Base-by-base conservation (phyloP, 2,888 invertebrate species). In the Cenopis cana region DNA sequence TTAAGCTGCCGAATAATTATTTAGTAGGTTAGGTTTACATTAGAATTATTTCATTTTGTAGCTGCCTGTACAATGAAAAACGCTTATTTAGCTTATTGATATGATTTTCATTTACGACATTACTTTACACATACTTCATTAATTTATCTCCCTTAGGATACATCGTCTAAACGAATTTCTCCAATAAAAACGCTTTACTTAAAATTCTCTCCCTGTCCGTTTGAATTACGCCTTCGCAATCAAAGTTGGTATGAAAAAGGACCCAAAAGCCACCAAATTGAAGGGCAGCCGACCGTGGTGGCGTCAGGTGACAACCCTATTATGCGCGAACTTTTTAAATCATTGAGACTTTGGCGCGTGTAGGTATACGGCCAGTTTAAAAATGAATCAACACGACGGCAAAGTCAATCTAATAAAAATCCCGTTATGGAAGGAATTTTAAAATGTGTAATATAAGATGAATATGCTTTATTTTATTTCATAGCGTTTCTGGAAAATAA, bases 191-290 rank as follows among this genome's bases (percentile, higher is more conserved):
- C 76, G 75, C 69, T 79, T 80, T 81, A 79, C 81, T 88, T 86
- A 84, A 81, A 79, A 89, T 89, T 88, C 89, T 72, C 56, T 70
- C 68, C 76, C 83, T 85, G 86, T 85, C 78, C 80, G 80, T 80
- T 78, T 77, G 74, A 74, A 72, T 75, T 74, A 73, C 75, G 33
- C 66, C 76, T 76, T 74, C 75, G 82, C 81, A 87, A 86, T 89
- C 85, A 84, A 84, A 86, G 81, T 83, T 83, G 79, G 78, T 73
- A 75, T 74, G 77, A 75, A 79, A 82, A 81, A 78, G 75, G 77
- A 79, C 73, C 76, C 76, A 78, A 80, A 80, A 76, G 69, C 75
- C 77, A 72, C 72, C 76, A 78, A 81, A 83, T 82, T 81, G 80
- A 77, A 81, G 73, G 71, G 65, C 73, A 74, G 68, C 79, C 77